phyloP scores from a whole-genome alignment of 2,113 vertebrate genomes.

The Trichomycterus rosablanca region DNA sequence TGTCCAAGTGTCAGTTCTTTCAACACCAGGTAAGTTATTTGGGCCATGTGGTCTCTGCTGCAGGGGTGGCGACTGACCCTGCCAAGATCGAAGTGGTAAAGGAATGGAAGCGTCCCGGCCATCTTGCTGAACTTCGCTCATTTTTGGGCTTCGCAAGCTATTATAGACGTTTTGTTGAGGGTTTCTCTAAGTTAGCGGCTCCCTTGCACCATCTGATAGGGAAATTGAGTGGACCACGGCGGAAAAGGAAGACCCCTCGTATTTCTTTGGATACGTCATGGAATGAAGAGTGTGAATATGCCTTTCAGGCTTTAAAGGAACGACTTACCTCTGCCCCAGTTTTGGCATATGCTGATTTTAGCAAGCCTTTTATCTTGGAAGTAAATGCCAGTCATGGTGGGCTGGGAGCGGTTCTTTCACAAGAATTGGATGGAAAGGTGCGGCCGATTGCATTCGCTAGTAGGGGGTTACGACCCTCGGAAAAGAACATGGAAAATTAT shows the following conservation, averaged over 20 bases:
- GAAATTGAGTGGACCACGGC: not conserved
- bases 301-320: not conserved
- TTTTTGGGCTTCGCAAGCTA: constrained; percentile 3
- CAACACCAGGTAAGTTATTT: too few species aligned
- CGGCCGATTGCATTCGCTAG: not conserved
- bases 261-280: not conserved
- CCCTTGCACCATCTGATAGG: not conserved
- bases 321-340: not conserved
- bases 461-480: not conserved
- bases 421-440: not conserved
- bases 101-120: not conserved
- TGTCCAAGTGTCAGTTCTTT: constrained; percentile 20
- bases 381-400: not conserved
- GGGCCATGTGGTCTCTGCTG: constrained; percentile 19
- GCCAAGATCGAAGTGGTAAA: too few species aligned
- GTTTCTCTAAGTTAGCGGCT: not conserved
- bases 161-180: not conserved
- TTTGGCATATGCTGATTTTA: too few species aligned
- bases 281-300: not conserved
- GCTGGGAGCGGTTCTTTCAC: too few species aligned
- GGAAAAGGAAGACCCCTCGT: not conserved
- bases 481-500: too few species aligned
- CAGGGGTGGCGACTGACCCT: constrained; percentile 23
- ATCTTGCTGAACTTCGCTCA: constrained; percentile 7
- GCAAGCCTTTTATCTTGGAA: not conserved